phyloP scores from a whole-genome alignment of 2,888 invertebrate genomes.

The Brachycybe producta region DNA sequence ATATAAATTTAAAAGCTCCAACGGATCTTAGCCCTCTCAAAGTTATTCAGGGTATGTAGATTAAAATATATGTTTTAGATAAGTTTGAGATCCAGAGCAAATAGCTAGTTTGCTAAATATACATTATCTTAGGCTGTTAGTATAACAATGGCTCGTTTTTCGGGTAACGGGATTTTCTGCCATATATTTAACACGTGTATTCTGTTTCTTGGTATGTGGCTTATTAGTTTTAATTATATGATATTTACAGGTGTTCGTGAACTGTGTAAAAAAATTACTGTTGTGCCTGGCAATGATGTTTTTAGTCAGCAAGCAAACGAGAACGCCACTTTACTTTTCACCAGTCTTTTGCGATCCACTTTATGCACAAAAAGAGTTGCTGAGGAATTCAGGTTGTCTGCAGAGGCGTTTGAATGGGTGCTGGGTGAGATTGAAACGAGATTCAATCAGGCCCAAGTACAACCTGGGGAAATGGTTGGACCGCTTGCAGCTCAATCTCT shows the following conservation, averaged over 20 bases:
- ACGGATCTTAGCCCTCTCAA: slow-evolving; percentile 88
- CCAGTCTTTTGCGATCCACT: slow-evolving; percentile 85
- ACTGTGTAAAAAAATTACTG: slow-evolving; percentile 74
- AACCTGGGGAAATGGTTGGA: slow-evolving; percentile 99
- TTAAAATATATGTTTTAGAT: too few relatives aligned
- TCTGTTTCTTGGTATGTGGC: neutral
- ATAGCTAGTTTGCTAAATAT: too few relatives aligned
- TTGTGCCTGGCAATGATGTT: slow-evolving; percentile 87
- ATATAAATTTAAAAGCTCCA: slow-evolving; percentile 84
- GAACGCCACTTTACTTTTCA: slow-evolving; percentile 94
- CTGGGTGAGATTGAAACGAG: slow-evolving; percentile 98
- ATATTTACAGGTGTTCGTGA: slow-evolving; percentile 61
- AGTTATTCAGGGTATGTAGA: slow-evolving; percentile 68
- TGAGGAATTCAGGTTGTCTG: slow-evolving; percentile 84
- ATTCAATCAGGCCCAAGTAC: slow-evolving; percentile 87
- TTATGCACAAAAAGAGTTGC: slow-evolving; percentile 92
- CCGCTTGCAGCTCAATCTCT: slow-evolving; percentile 96
- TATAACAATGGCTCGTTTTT: slow-evolving; percentile 2
- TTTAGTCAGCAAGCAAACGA: slow-evolving; percentile 94
- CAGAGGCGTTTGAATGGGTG: slow-evolving; percentile 98
- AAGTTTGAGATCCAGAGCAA: too few relatives aligned
- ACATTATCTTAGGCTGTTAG: too few relatives aligned
- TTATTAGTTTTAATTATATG: too few relatives aligned
- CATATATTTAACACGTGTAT: slow-evolving; percentile 12
- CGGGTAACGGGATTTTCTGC: neutral